A percentile compares a stretch with the other conserved stretches of the same genome.
Conservation (phyloP, 2,797 vertebrate species). For the Mastacembelus armatus region DNA sequence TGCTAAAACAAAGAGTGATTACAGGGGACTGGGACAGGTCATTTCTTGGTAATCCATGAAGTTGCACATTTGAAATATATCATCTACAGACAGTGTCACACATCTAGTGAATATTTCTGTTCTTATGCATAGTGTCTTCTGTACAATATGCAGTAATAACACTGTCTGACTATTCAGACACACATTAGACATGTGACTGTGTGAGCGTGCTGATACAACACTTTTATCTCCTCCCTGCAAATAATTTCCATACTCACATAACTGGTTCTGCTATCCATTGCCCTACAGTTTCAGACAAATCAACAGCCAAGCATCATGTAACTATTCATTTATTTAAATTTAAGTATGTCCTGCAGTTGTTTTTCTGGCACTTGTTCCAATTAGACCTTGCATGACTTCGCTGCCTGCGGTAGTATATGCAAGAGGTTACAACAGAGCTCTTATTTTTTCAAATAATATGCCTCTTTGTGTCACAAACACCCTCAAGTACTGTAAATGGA, state of each 20-base stretch:
- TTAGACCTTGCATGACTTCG: slow-evolving; percentile 12
- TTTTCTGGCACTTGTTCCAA: slow-evolving; percentile 30
- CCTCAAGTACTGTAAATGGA: slow-evolving; percentile 4
- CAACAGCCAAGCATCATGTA: slow-evolving; percentile 41
- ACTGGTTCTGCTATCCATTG: slow-evolving; percentile 58
- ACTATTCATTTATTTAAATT: slow-evolving; percentile 33
- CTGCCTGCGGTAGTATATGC: slow-evolving; percentile 3
- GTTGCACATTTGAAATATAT: slow-evolving; percentile 22
- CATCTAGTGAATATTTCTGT: not conserved
- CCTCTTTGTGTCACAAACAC: slow-evolving; percentile 16
- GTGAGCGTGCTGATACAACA: slow-evolving; percentile 57
- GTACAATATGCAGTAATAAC: not conserved
- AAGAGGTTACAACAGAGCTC: slow-evolving; percentile 22
- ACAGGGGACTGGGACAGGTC: slow-evolving; percentile 20
- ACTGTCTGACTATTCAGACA: too few species aligned
- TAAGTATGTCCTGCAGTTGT: slow-evolving; percentile 30
- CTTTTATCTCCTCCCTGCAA: slow-evolving; percentile 42
- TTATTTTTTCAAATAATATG: slow-evolving; percentile 15
- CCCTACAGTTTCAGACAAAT: slow-evolving; percentile 41
- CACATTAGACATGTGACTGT: too few species aligned
- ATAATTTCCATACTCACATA: slow-evolving; percentile 64
- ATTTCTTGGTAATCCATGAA: slow-evolving; percentile 17
- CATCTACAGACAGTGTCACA: slow-evolving; percentile 13
- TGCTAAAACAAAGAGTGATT: slow-evolving; percentile 44
- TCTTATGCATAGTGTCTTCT: not conserved